Percentiles rank a stretch among this genome's conserved stretches.
phyloP scores from a whole-genome alignment of 2,113 vertebrate species.

The Nothoprocta perdicaria region DNA sequence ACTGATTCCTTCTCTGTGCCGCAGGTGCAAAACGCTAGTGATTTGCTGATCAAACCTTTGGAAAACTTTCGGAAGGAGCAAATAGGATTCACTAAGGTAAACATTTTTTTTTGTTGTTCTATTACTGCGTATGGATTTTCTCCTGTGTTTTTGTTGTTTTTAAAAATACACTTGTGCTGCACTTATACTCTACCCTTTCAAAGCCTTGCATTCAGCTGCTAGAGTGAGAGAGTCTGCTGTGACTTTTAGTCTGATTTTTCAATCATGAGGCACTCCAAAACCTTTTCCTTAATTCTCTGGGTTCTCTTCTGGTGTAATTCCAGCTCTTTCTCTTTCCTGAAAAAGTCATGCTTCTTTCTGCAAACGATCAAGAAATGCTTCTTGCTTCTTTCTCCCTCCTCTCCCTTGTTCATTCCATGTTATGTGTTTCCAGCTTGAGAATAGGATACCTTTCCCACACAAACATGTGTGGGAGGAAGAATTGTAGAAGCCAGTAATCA shows the following conservation, averaged over 20 bases:
- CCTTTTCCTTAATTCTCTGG: slow-evolving; percentile 41
- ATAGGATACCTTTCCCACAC: background rate
- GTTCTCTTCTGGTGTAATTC: slow-evolving; percentile 25
- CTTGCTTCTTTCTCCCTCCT: background rate
- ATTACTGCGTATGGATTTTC: background rate
- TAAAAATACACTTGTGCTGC: background rate
- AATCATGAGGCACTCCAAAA: slow-evolving; percentile 36
- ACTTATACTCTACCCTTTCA: background rate
- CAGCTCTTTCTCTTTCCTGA: background rate
- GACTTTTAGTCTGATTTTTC: slow-evolving; percentile 55
- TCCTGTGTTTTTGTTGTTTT: background rate
- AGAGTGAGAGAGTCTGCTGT: background rate
- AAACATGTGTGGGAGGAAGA: background rate
- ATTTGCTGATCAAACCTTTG: slow-evolving; percentile 94
- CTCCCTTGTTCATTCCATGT: background rate
- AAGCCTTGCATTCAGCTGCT: slow-evolving; percentile 1
- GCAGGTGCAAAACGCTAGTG: slow-evolving; percentile 94
- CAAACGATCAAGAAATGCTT: background rate
- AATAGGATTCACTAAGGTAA: slow-evolving; percentile 94
- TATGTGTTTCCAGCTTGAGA: background rate
- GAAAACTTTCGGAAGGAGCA: slow-evolving; percentile 97
- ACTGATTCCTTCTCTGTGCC: background rate
- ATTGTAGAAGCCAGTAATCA: background rate
- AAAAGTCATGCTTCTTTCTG: background rate
- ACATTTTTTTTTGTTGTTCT: background rate